These are phyloP conservation scores for Narcine bancroftii DNA, from an alignment of 2,113 vertebrate genomes.

Conservation along the genomic window DNA sequence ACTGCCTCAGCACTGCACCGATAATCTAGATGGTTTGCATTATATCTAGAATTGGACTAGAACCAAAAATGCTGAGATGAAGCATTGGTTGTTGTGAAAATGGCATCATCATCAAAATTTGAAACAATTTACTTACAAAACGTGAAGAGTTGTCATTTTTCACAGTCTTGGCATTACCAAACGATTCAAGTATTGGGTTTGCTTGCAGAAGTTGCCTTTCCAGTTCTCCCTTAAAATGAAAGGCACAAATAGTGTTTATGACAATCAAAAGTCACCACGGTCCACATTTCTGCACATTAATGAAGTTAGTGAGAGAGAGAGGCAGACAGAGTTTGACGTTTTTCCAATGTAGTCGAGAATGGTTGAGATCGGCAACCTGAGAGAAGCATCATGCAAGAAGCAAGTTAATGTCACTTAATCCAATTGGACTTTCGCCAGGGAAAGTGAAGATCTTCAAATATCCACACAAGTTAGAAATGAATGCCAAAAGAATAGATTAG, in stretches of 20 bases:
- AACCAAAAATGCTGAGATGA: too few relatives aligned
- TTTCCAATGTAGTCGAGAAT: background rate
- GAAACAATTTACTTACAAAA: slow-evolving; percentile 70
- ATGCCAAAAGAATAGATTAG: background rate
- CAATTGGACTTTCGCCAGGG: background rate
- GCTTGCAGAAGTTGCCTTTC: slow-evolving; percentile 94
- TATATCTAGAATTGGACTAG: background rate
- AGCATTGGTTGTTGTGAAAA: slow-evolving; percentile 19
- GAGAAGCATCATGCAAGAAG: background rate
- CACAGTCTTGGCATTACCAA: slow-evolving; percentile 96
- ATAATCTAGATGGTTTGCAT: background rate
- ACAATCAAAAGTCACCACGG: background rate
- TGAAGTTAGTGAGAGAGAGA: background rate
- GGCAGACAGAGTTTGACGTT: background rate
- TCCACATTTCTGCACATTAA: background rate
- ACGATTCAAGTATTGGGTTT: slow-evolving; percentile 93
- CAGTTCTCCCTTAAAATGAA: slow-evolving; percentile 74
- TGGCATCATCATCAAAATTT: slow-evolving; percentile 41
- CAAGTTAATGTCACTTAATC: background rate
- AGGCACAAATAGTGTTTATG: background rate
- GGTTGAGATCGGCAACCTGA: background rate
- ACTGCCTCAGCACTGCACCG: background rate
- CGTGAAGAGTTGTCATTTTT: slow-evolving; percentile 98
- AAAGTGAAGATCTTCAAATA: background rate
- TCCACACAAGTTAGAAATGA: background rate